Base-by-base conservation (phyloP, 2,113 vertebrate species). In the Donacobius atricapilla region DNA sequence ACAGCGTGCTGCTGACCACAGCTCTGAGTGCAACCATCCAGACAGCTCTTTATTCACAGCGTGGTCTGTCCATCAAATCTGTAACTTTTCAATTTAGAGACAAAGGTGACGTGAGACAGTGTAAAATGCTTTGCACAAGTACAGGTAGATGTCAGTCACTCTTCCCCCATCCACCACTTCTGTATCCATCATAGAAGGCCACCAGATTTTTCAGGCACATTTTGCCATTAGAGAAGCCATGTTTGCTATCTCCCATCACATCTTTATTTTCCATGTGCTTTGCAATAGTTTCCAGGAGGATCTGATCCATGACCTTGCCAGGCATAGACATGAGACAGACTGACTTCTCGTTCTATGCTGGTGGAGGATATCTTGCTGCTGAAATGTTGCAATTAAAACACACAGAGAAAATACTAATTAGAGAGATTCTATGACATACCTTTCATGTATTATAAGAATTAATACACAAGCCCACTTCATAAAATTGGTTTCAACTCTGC, bases 1-100 rank as follows among this genome's bases (percentile, higher is more conserved):
- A 15, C 45, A 45, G 39, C 0, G 0, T 3, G 5, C 61, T 39
- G 40, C 24, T 3, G 1, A 12, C 14, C 1, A 1, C n/a, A 15
- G 5, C 14, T n/a, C 87, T 60, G 39, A 68, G n/a, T 61, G 17
- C 70, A 53, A 7, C 20, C 16, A 31, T 60, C n/a, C 61, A 35
- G 53, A 15, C 30, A 53, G 63, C 22, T 39, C 24, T 30, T 39
- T 60, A n/a, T 31, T n/a, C 39, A 53, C 2, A 1, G 16, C 17
- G 3, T 54, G 14, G 20, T 68, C 61, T 20, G 15, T 40, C 69
- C 45, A 31, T 54, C 45, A 40, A 30, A 69, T 54, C n/a, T 4
- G 3, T 31, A 17, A 19, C 30, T 61, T 33, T 35, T 40, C 54
- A 35, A 16, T 82, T 60, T 47, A 68, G 24, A 60, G 30, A 31